Evolutionary conservation across 2,113 vertebrate species (phyloP), one percentile per base, ranked within the genome.

Genomic region (Xenus cinereus): DNA sequence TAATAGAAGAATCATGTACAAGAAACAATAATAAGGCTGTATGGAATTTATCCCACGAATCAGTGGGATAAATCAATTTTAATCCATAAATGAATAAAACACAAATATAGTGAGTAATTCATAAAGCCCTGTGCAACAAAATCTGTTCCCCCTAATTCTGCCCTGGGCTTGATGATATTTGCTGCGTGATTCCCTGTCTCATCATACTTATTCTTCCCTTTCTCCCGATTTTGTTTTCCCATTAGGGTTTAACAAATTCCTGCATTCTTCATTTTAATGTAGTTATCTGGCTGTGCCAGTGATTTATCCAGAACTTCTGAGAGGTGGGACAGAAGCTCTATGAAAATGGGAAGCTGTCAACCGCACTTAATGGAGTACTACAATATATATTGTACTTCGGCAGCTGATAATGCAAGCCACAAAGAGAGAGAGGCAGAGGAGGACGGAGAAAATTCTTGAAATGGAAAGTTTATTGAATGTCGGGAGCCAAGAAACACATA

Each of bases 401-500:
- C 67, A 77, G 68, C 53, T 90, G 84, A 91, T 63, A 90, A 56
- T 62, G 66, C 45, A 87, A 86, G 48, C 62, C 71, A 87, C 39
- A 51, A 35, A 84, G 51, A 88, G 15, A 68, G 57, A 66, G 26
- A 68, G 56, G n/a, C 71, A 68, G 51, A 56, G 56, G 39, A 78
- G 24, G 18, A 63, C 33, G 24, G 56, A 33, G 37, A 74, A 86
- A 82, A 94, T 54, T 53, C 71, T 92, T 78, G 78, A 90, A 79
- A 88, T 0, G 2, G 71, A 64, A 95, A 88, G 46, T 91, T 91
- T 84, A 72, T 51, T 89, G 93, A 72, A 51, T 56, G n/a, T 41
- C 4, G 7, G 33, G 32, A 93, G 75, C 84, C 78, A 95, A 94
- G 80, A 94, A 95, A 89, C 69, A 90, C 78, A 95, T 21, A 79